A percentile compares a stretch with the other conserved stretches of the same genome.
phyloP scores from a whole-genome alignment of 2,113 vertebrate genomes.

The Erythrocercus mccallii region DNA sequence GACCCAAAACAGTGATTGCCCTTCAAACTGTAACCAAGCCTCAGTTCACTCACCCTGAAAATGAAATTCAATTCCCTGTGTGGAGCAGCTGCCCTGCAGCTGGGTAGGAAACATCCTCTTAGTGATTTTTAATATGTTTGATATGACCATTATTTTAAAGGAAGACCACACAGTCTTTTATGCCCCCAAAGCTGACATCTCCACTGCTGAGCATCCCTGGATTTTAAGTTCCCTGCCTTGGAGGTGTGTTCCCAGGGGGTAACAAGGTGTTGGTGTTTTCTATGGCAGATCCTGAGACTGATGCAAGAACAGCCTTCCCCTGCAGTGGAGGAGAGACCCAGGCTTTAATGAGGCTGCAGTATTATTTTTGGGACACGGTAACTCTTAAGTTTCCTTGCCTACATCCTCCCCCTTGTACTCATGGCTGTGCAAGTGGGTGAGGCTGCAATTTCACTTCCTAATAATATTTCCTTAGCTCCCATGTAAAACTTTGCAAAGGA shows the following conservation, averaged over 20 bases:
- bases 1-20: not conserved
- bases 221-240: not conserved
- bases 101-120: not conserved
- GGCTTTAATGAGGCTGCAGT: slow-evolving; percentile 76
- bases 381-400: slow-evolving; percentile 17
- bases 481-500: not conserved
- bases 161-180: not conserved
- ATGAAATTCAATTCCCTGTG: not conserved
- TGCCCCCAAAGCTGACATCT: not conserved
- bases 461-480: not conserved
- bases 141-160: not conserved
- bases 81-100: not conserved
- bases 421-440: not conserved
- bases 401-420: not conserved
- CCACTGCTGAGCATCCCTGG: not conserved
- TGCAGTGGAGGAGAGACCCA: slow-evolving; percentile 79
- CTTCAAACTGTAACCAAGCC: not conserved
- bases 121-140: not conserved
- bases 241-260: not conserved
- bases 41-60: not conserved
- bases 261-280: not conserved
- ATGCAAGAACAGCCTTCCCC: slow-evolving; percentile 79
- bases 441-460: slow-evolving; percentile 31
- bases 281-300: slow-evolving; percentile 66
- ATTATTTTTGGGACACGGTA: slow-evolving; percentile 86